Conservation (phyloP, 2,113 vertebrate species). For the Anhinga rufa region DNA sequence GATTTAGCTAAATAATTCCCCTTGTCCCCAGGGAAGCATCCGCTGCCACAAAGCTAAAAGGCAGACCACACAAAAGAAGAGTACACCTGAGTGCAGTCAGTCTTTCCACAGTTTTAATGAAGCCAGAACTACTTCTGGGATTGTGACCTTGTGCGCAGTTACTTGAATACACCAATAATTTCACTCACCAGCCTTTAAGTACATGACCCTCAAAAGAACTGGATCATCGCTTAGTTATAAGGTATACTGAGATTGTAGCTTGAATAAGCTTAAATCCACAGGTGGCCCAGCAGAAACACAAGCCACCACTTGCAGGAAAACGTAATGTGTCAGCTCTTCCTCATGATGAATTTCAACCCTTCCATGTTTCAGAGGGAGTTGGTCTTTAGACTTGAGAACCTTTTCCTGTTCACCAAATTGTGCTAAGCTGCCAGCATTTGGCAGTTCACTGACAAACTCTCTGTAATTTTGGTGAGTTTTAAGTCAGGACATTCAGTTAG, state of each 20-base stretch:
- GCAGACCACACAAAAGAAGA: background rate
- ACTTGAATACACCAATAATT: background rate
- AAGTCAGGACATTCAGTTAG: background rate
- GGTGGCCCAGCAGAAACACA: background rate
- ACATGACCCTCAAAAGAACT: background rate
- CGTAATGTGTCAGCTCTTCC: background rate
- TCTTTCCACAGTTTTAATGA: background rate
- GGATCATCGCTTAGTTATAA: background rate
- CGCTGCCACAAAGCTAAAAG: background rate
- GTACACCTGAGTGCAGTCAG: background rate
- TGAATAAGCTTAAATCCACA: background rate
- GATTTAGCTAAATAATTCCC: background rate
- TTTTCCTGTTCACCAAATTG: background rate
- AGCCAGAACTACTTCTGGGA: background rate
- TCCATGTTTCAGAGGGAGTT: background rate
- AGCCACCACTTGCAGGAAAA: background rate
- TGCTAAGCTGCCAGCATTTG: background rate
- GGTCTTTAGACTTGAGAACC: background rate
- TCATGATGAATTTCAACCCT: background rate
- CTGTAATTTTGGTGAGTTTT: background rate
- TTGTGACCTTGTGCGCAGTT: background rate
- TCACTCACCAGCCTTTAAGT: background rate
- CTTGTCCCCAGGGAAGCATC: background rate
- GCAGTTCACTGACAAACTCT: background rate
- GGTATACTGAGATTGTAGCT: background rate